Base-by-base conservation (phyloP, 2,113 vertebrate species). In the Tapirus terrestris region DNA sequence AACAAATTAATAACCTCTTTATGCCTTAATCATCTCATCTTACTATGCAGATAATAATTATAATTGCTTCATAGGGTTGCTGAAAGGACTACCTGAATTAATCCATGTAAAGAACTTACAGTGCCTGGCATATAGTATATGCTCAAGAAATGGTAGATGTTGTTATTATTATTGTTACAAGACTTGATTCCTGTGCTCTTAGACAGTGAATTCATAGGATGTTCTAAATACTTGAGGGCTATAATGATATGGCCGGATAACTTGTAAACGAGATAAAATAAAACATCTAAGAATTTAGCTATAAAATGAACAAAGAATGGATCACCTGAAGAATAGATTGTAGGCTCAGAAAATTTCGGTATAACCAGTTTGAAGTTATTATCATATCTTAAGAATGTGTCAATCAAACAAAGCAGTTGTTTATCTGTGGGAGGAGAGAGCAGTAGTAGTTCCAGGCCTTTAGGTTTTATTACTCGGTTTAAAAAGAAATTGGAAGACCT, bases 1-100 rank as follows among this genome's bases (percentile, higher is more conserved):
- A 48, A 29, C 39, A 95, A 87, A 39, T 82, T 87, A 91, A 63
- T 63, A 70, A 83, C 3, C 39, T 73, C 33, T 58, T 83, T 48
- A 43, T 60, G 8, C 23, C 51, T 11, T 68, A 56, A 48, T 48
- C 25, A 33, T 89, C 29, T 95, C n/a, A 43, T 88, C 33, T 72
- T 93, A 81, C 93, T 93, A 93, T 76, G 36, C 27, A 93, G 79
- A 87, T 91, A 84, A 70, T 77, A 84, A 70, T 77, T 82, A 68
- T 29, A 48, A 48, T 81, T 81, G 63, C 36, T 82, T 96, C 91
- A 87, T 33, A 60, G 33, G 16, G 18, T 58, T 89, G 13, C 51
- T 60, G 56, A 86, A 80, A 76, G 58, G 20, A 33, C 16, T 58
- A 76, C 33, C 77, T 88, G 27, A 36, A 95, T 88, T 77, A 93